phyloP scores from a whole-genome alignment of 1,140 invertebrate species.

The Eupeodes corollae region DNA sequence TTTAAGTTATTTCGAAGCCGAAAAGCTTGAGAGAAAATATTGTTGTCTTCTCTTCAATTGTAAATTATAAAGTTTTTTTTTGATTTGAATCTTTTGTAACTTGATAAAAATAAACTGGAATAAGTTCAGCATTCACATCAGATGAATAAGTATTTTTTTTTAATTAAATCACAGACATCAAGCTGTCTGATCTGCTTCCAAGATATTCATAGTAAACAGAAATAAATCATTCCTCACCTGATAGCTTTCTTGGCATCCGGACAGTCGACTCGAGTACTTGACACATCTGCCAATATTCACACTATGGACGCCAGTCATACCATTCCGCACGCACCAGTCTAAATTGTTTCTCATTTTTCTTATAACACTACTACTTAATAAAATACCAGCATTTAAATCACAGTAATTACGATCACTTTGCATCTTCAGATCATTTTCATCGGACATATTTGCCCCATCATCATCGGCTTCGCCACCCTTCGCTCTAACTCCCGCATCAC shows the following conservation, averaged over 20 bases:
- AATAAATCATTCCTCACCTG: conserved; percentile 36
- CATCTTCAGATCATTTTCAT: conserved; percentile 6
- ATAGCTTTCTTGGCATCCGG: conserved; percentile 43
- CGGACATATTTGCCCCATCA: background rate
- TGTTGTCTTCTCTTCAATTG: too few relatives aligned
- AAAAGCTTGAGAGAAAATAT: too few relatives aligned
- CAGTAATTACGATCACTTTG: conserved; percentile 31
- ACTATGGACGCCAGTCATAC: conserved; percentile 62
- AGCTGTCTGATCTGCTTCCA: too few relatives aligned
- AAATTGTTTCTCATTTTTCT: conserved; percentile 57
- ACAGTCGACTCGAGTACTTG: conserved; percentile 51
- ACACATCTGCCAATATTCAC: conserved; percentile 76
- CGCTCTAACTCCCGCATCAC: background rate
- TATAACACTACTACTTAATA: conserved; percentile 66
- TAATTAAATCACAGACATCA: too few relatives aligned
- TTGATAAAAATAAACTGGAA: too few relatives aligned
- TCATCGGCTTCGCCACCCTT: background rate
- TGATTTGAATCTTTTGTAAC: too few relatives aligned
- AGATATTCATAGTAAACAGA: too few relatives aligned
- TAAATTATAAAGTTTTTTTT: too few relatives aligned
- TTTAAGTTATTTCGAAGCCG: too few relatives aligned
- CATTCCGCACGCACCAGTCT: conserved; percentile 77
- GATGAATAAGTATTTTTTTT: too few relatives aligned
- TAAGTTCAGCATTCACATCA: too few relatives aligned
- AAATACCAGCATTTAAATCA: conserved; percentile 55